Evolutionary conservation across 2,888 invertebrate genomes (phyloP).

Genomic region (Sericinus montela): DNA sequence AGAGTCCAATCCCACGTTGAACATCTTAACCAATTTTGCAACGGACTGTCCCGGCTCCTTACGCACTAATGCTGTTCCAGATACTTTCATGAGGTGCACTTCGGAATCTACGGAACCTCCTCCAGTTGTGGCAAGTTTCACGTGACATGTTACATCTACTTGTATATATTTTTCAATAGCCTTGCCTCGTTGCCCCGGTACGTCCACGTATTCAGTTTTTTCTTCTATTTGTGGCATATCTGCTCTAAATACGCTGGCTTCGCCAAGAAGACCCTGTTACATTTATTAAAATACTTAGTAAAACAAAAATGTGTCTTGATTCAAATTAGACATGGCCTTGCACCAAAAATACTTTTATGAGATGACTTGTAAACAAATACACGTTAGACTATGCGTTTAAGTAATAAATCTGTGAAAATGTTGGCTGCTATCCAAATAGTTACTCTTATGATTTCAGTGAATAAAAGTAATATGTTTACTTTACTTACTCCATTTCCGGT

Average conservation of each 20-base stretch:
- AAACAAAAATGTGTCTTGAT: neutral
- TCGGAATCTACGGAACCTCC: constrained; percentile 78
- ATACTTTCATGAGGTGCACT: constrained; percentile 83
- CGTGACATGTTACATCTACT: constrained; percentile 84
- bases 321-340: neutral
- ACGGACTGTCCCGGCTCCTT: constrained; percentile 77
- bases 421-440: constrained; percentile 9
- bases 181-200: constrained; percentile 62
- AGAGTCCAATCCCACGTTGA: constrained; percentile 84
- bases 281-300: constrained; percentile 22
- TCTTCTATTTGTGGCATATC: constrained; percentile 84
- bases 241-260: constrained; percentile 83
- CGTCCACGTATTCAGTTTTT: constrained; percentile 78
- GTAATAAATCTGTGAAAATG: constrained; percentile 8
- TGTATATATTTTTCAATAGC: constrained; percentile 83
- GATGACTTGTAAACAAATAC: constrained; percentile 37
- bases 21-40: constrained; percentile 80
- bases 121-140: constrained; percentile 79
- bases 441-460: neutral
- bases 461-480: constrained; percentile 8
- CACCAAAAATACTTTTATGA: constrained; percentile 3
- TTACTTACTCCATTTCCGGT: constrained; percentile 78
- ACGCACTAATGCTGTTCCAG: constrained; percentile 82
- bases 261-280: constrained; percentile 76
- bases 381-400: constrained; percentile 13